Evolutionary conservation across 1,140 invertebrate genomes (phyloP), one percentile per base, ranked within the genome.

Genomic region (Anadara kagoshimensis): DNA sequence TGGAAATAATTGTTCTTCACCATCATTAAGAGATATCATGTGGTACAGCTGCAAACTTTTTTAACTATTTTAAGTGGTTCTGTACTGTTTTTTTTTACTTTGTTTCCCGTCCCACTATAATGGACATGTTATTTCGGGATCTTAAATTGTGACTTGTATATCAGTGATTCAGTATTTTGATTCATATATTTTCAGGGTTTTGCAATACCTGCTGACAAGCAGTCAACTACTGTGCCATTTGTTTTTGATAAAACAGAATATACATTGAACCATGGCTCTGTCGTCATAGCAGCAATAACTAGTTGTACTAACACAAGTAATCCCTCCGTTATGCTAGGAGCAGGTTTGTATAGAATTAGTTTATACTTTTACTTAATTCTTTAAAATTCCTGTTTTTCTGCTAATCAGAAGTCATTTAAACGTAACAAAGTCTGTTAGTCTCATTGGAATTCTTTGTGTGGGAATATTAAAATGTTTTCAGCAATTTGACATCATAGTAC

Each of bases 241-340:
- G 91, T 93, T 22, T 96, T 91, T 89, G 93, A 96, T 78, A 94
- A 93, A 2, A 91, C 93, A 73, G 93, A 96, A 78, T 98, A 97
- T 85, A 92, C 89, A n/a, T 90, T 99, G 24, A 92, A 87, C 1
- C 97, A 99, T 89, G 97, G 97, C 8, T 97, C 95, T 0, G 97
- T 99, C 12, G 94, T 99, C 20, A 98, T 99, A 79, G 96, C 97
- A 0, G 97, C 98, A 24, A 99, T 99, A 76, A 99, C 98, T 0
- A 96, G 95, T 54, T 99, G 98, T 90, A 99, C 98, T 18, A 99
- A 99, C 87, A 99, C 98, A 2, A 96, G 95, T 73, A 99, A 99
- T 89, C 98, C 98, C 0, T 97, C 95, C 77, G 97, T 99, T 7
- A 99, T 99, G 97, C 91, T 99, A 22, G 97, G 96, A 44, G 96